phyloP scores from a whole-genome alignment of 2,113 vertebrate genomes.

The Morone saxatilis region DNA sequence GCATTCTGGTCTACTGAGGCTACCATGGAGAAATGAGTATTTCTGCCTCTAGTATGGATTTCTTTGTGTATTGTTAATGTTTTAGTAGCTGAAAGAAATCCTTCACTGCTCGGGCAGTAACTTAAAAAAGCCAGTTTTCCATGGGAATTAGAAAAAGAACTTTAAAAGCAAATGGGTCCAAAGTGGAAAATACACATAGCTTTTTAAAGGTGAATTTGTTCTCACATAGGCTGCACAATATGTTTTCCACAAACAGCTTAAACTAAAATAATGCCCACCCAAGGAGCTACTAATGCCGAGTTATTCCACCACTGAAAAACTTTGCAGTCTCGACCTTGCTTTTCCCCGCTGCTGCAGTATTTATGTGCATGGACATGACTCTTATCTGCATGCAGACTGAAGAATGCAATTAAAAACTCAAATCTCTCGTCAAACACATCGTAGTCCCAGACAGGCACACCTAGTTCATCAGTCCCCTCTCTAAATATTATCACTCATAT shows the following conservation, averaged over 20 bases:
- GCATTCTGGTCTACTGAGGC: constrained; percentile 20
- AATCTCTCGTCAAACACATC: constrained; percentile 84
- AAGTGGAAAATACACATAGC: background rate
- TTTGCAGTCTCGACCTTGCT: constrained; percentile 29
- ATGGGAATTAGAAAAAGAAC: background rate
- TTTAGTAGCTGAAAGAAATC: background rate
- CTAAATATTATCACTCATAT: constrained; percentile 86
- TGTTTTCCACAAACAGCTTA: background rate
- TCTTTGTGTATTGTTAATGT: background rate
- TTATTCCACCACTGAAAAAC: constrained; percentile 25
- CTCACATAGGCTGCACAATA: background rate
- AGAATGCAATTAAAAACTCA: constrained; percentile 81
- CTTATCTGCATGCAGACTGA: constrained; percentile 75
- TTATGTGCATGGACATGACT: constrained; percentile 32
- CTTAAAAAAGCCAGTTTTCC: constrained; percentile 5
- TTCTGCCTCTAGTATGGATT: constrained; percentile 2
- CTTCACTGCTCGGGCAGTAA: background rate
- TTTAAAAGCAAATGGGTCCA: background rate
- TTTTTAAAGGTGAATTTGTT: constrained; percentile 5
- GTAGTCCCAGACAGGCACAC: constrained; percentile 65
- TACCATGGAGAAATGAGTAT: background rate
- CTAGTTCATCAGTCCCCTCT: constrained; percentile 65
- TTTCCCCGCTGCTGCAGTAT: constrained; percentile 21
- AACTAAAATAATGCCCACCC: background rate
- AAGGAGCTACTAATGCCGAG: background rate